phyloP scores from a whole-genome alignment of 2,888 invertebrate species.

The Cheilosia vernalis region DNA sequence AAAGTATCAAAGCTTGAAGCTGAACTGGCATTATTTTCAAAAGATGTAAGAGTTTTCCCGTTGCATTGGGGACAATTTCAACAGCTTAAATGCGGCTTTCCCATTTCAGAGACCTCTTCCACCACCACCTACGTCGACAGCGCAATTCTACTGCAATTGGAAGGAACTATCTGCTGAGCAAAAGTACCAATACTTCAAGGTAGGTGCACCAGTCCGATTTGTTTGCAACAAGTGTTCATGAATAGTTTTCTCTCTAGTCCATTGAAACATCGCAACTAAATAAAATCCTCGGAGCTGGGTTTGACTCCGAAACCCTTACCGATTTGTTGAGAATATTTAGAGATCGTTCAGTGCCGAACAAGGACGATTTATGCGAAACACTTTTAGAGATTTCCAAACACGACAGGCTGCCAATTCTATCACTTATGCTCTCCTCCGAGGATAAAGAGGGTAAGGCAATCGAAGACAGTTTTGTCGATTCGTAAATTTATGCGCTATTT shows the following conservation, averaged over 20 bases:
- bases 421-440: conserved; percentile 80
- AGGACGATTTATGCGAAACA: conserved; percentile 78
- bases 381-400: conserved; percentile 81
- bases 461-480: neutral
- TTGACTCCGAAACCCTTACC: conserved; percentile 80
- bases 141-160: conserved; percentile 82
- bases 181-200: conserved; percentile 81
- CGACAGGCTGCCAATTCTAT: conserved; percentile 79
- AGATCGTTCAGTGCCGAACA: conserved; percentile 79
- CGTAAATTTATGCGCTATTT: neutral
- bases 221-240: neutral
- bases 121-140: conserved; percentile 79
- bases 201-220: conserved; percentile 32
- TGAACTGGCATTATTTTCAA: conserved; percentile 5
- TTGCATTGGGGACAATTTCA: neutral
- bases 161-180: conserved; percentile 80
- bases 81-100: neutral
- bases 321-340: conserved; percentile 79
- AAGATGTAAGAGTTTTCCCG: conserved; percentile 23
- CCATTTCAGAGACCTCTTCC: conserved; percentile 78
- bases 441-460: conserved; percentile 79
- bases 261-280: conserved; percentile 79
- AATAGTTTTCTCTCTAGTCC: conserved; percentile 74
- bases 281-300: conserved; percentile 82
- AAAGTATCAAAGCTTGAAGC: conserved; percentile 32